Conservation (phyloP, 2,888 invertebrate genomes). For the Euproctis similis region DNA sequence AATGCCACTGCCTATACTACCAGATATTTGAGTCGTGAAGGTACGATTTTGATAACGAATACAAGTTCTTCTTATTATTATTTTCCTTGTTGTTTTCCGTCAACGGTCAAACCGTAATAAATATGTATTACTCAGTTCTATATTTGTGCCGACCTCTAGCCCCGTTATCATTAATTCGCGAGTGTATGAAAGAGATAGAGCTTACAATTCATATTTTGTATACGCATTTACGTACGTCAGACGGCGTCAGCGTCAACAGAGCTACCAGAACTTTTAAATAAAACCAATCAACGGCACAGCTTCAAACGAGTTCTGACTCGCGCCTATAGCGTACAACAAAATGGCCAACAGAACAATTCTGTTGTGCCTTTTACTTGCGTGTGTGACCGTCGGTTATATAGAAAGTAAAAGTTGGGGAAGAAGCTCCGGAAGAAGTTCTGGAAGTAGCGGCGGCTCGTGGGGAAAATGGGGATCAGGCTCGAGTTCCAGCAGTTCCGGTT, state of each 20-base stretch:
- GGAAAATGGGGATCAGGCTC: constrained; percentile 20
- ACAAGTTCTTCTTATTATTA: too few species aligned
- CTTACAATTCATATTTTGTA: constrained; percentile 29
- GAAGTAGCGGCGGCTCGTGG: constrained; percentile 12
- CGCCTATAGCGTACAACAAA: constrained; percentile 23
- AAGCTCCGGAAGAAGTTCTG: constrained; percentile 12
- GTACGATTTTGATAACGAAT: too few species aligned
- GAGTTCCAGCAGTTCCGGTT: constrained; percentile 17
- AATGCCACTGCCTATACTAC: too few species aligned
- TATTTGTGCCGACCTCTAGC: constrained; percentile 32
- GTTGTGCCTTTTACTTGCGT: constrained; percentile 46
- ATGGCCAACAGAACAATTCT: constrained; percentile 50
- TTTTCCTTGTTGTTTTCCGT: too few species aligned
- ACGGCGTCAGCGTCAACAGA: constrained; percentile 11
- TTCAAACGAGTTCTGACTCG: constrained; percentile 25
- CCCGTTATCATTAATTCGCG: constrained; percentile 19
- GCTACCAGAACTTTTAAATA: too few species aligned
- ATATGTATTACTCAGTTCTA: constrained; percentile 1
- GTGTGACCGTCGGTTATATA: constrained; percentile 31
- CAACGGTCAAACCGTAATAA: too few species aligned
- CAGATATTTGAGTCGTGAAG: too few species aligned
- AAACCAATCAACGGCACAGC: constrained; percentile 20
- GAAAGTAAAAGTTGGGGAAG: constrained; percentile 26
- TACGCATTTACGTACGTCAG: constrained; percentile 24
- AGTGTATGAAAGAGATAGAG: constrained; percentile 17